These are phyloP conservation scores for Halichoerus grypus DNA, from an alignment of 2,113 vertebrate species.

Conservation along the genomic window DNA sequence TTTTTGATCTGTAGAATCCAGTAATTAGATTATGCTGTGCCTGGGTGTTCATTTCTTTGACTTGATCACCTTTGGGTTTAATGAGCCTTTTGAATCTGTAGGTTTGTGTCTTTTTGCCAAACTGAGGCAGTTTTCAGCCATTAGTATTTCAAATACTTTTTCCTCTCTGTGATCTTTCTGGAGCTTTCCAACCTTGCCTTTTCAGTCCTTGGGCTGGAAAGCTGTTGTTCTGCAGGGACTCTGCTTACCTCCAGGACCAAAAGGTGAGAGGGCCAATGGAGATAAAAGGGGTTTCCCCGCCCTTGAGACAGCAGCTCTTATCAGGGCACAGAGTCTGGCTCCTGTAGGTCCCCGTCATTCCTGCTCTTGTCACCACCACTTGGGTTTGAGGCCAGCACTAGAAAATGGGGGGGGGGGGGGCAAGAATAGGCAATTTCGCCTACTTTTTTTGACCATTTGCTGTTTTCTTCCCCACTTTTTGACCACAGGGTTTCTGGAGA, in stretches of 20 bases:
- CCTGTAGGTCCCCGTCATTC: accelerated
- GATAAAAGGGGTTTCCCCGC: background rate
- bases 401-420: background rate
- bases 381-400: background rate
- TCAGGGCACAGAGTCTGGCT: accelerated
- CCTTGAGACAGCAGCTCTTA: background rate
- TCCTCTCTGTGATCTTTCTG: background rate
- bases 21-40: background rate
- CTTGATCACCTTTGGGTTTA: background rate
- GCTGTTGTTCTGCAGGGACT: no score
- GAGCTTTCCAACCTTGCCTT: background rate
- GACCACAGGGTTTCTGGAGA: background rate
- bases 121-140: background rate
- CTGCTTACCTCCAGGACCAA: background rate
- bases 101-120: conserved; percentile 41
- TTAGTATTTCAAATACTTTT: background rate
- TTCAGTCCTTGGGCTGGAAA: background rate
- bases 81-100: conserved; percentile 22
- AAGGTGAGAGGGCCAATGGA: background rate
- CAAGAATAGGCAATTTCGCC: background rate
- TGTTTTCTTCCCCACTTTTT: background rate
- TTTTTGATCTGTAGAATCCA: background rate
- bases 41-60: background rate
- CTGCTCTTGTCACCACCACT: no score
- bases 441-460: background rate